Evolutionary conservation across 2,888 invertebrate genomes (phyloP).

Genomic region (Heliconius aoede): DNA sequence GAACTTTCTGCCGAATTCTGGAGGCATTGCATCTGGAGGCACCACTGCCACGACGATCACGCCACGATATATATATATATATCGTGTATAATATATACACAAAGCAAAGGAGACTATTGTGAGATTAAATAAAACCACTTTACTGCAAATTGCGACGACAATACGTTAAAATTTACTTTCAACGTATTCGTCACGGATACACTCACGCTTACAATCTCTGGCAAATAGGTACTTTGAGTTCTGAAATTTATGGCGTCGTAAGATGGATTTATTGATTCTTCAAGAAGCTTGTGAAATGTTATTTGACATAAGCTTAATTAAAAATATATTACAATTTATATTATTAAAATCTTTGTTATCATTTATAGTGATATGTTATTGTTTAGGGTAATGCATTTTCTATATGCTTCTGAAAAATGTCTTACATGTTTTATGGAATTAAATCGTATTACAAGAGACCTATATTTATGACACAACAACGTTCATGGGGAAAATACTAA

Average conservation of each 20-base stretch:
- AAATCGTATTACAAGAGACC: background rate
- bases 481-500: too few relatives aligned
- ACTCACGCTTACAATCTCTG: conserved; percentile 48
- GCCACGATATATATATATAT: too few relatives aligned
- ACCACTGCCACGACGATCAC: too few relatives aligned
- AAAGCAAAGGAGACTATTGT: background rate
- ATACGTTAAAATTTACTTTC: conserved; percentile 26
- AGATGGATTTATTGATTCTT: conserved; percentile 61
- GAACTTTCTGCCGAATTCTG: too few relatives aligned
- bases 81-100: too few relatives aligned
- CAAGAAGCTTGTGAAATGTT: background rate
- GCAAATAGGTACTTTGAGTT: conserved; percentile 72
- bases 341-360: background rate
- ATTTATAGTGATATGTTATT: background rate
- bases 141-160: conserved; percentile 65
- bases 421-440: background rate
- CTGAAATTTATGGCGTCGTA: conserved; percentile 74
- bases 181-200: conserved; percentile 9
- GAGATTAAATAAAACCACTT: conserved; percentile 48
- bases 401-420: background rate
- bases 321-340: background rate
- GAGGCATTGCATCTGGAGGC: too few relatives aligned
- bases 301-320: conserved; percentile 4
- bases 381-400: background rate
- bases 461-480: too few relatives aligned